These are phyloP conservation scores for Orthosia cruda DNA, from an alignment of 2,888 invertebrate genomes.

Conservation along the genomic window DNA sequence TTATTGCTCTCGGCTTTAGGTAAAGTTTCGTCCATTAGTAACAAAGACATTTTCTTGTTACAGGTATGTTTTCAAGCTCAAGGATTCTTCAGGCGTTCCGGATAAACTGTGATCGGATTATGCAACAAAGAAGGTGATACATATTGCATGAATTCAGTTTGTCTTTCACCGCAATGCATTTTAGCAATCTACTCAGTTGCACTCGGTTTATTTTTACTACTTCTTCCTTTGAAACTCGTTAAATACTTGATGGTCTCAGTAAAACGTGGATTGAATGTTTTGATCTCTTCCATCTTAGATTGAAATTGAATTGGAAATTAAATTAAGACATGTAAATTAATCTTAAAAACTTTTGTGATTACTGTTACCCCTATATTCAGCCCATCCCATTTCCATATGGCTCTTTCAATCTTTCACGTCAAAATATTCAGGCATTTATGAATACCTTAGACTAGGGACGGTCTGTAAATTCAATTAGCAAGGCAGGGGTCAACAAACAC, in stretches of 20 bases:
- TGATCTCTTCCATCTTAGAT: slow-evolving; percentile 3
- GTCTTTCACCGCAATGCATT: slow-evolving; percentile 17
- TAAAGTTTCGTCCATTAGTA: slow-evolving; percentile 16
- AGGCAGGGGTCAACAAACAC: background rate
- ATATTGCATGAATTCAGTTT: slow-evolving; percentile 10
- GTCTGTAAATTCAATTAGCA: background rate
- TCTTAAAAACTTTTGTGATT: background rate
- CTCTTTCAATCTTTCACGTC: background rate
- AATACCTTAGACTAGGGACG: background rate
- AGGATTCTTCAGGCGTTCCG: background rate
- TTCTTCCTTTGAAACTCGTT: slow-evolving; percentile 33
- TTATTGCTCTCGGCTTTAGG: slow-evolving; percentile 11
- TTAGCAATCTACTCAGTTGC: slow-evolving; percentile 9
- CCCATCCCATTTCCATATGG: background rate
- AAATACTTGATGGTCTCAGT: slow-evolving; percentile 19
- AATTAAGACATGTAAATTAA: background rate
- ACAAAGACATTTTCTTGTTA: slow-evolving; percentile 42
- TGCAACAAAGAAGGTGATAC: slow-evolving; percentile 49
- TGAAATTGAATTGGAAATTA: background rate
- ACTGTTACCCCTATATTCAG: too few relatives aligned
- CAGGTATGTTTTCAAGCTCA: slow-evolving; percentile 52
- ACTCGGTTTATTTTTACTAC: slow-evolving; percentile 43
- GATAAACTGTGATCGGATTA: slow-evolving; percentile 30
- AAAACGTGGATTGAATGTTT: slow-evolving; percentile 27
- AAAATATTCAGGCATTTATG: background rate